Base-by-base conservation (phyloP, 2,113 vertebrate species). In the Paramisgurnus dabryanus region DNA sequence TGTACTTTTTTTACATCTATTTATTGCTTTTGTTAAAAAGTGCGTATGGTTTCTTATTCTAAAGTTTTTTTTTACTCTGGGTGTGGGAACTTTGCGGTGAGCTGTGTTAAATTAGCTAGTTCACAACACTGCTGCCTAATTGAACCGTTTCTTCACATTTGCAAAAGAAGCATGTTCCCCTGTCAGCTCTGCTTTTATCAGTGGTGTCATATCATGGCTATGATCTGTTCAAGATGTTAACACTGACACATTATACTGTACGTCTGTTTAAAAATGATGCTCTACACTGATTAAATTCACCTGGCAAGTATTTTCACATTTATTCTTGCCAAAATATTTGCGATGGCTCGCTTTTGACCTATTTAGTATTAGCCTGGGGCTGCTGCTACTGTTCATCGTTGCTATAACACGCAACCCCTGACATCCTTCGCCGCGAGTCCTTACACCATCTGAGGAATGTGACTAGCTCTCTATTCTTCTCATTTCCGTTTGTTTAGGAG, bases 361-460 rank as follows among this genome's bases (percentile, higher is more conserved):
- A 77, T 77, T 66, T 77, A 77, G 75, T 34, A 66, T 65, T 22
- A 77, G 61, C 75, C 75, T 34, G 49, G 75, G 75, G 75, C 75
- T 41, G 47, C 65, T 55, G 75, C 75, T 77, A 77, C 75, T 11
- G 63, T 77, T 50, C 58, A n/a, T 43, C 43, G 17, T 22, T 0
- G 45, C 73, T 76, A 60, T 63, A 66, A 77, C 75, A 77, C 66
- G 63, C 75, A 77, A 45, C 47, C 75, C 17, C 75, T 77, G 63
- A 77, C 47, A 77, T 77, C 75, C 61, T 66, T 77, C 63, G 40
- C 60, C 43, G 60, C 57, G 18, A 18, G 63, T 77, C 75, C 75
- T 55, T 67, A 49, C 10, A 63, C 34, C 13, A 61, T 53, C 63
- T 41, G 17, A 67, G 75, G 75, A 66, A 77, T 66, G 47, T 5